phyloP scores from a whole-genome alignment of 2,113 vertebrate genomes.

The Epinephelus cyanopodus region DNA sequence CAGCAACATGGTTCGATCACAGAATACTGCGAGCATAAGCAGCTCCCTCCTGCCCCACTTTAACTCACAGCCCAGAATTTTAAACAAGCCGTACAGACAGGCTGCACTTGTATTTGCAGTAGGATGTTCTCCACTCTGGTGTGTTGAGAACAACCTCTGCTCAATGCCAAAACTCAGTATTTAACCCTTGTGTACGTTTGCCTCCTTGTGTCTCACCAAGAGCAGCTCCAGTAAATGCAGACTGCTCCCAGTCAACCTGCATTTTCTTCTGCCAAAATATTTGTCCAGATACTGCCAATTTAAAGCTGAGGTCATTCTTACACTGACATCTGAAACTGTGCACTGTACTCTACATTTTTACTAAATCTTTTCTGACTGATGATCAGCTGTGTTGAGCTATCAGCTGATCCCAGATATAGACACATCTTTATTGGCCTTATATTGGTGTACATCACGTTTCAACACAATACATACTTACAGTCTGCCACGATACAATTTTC shows the following conservation, averaged over 20 bases:
- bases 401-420: not conserved
- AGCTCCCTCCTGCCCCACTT: not conserved
- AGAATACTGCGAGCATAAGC: not conserved
- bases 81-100: conserved; percentile 13
- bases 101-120: conserved; percentile 2
- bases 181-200: conserved; percentile 1
- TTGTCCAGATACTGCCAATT: not conserved
- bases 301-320: not conserved
- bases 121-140: not conserved
- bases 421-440: no score
- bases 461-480: no score
- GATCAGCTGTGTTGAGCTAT: no score
- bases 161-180: conserved; percentile 8
- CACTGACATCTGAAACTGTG: not conserved
- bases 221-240: conserved; percentile 8
- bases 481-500: no score
- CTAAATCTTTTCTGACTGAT: no score
- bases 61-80: conserved; percentile 9
- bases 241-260: not conserved
- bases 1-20: conserved; percentile 31
- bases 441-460: no score
- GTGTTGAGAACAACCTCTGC: not conserved
- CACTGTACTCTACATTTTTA: no score
- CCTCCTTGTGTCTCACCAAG: not conserved
- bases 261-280: conserved; percentile 23